Evolutionary conservation across 2,797 vertebrate genomes (phyloP), one percentile per base, ranked within the genome.

Genomic region (Lithobates sylvaticus): DNA sequence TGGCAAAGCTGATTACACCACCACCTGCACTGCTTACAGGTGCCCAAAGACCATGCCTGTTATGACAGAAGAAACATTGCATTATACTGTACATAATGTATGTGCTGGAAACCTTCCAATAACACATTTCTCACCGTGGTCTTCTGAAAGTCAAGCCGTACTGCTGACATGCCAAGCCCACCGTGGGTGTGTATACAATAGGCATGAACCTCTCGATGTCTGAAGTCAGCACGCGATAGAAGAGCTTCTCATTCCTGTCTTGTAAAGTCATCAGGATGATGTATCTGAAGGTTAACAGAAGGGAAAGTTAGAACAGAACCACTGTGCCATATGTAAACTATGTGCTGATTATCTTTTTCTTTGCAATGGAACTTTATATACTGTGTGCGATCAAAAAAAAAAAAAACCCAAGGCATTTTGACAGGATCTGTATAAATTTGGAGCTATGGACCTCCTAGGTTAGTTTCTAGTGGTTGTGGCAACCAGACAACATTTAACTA

Each of bases 181-280:
- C 98, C 0, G 97, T 99, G 39, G 98, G 98, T 0, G 98, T 99
- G 89, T 99, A 99, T 54, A 99, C 97, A 0, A 99, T 98, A 36
- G 98, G 98, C 98, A 99, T 98, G 92, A 98, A 99, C 90, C 96
- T 95, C 91, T 99, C 98, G 0, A 99, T 95, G 69, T 99, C 96
- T 0, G 98, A 99, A 0, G 97, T 99, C 89, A 99, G 92, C 89
- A 99, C 88, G 5, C 97, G 95, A 90, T 99, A 99, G 90, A 99
- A 99, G n/a, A 99, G 93, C 93, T 99, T 99, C 93, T 99, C 98
- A 0, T 99, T 99, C 88, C 98, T 95, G 93, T 99, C 98, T 94
- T 99, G 98, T 76, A 99, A 95, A 0, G 98, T 98, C 98, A 99
- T 99, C 86, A 99, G 95, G 84, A 98, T 92, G 91, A 99, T 99